A percentile compares a stretch with the other conserved stretches of the same genome.
Evolutionary conservation across 2,888 invertebrate genomes (phyloP).

Genomic region (Sussaba pulchella): DNA sequence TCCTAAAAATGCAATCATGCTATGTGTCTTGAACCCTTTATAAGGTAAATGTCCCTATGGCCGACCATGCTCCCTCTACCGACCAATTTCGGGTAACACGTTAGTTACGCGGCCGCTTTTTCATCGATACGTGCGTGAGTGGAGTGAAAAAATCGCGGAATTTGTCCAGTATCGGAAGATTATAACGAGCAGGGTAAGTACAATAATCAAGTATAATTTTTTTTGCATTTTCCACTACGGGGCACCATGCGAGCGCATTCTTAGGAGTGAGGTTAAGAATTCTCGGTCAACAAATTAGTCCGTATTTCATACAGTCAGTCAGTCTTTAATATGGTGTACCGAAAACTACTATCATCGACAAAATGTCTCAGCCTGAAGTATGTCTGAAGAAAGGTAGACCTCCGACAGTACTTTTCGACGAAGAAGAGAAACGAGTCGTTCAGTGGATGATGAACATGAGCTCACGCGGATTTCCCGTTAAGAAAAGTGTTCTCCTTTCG

Average conservation of each 20-base stretch:
- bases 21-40: too few relatives aligned
- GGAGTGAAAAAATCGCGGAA: neutral
- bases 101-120: too few relatives aligned
- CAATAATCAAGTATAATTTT: conserved; percentile 2
- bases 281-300: neutral
- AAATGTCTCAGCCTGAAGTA: conserved; percentile 14
- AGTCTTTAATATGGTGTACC: conserved; percentile 14
- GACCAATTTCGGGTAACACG: too few relatives aligned
- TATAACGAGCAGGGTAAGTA: neutral
- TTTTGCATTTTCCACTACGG: neutral
- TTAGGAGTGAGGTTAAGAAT: neutral
- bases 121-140: neutral
- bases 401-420: conserved; percentile 49
- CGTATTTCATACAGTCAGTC: conserved; percentile 36
- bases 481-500: conserved; percentile 56
- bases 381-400: conserved; percentile 43
- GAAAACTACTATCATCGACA: conserved; percentile 25
- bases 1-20: too few relatives aligned
- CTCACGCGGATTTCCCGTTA: conserved; percentile 62
- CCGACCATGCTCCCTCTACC: too few relatives aligned
- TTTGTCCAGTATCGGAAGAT: neutral
- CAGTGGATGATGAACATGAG: conserved; percentile 57
- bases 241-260: neutral
- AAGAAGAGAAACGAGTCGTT: conserved; percentile 43
- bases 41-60: too few relatives aligned